Conservation (phyloP, 2,888 invertebrate species). For the Mamestra brassicae region DNA sequence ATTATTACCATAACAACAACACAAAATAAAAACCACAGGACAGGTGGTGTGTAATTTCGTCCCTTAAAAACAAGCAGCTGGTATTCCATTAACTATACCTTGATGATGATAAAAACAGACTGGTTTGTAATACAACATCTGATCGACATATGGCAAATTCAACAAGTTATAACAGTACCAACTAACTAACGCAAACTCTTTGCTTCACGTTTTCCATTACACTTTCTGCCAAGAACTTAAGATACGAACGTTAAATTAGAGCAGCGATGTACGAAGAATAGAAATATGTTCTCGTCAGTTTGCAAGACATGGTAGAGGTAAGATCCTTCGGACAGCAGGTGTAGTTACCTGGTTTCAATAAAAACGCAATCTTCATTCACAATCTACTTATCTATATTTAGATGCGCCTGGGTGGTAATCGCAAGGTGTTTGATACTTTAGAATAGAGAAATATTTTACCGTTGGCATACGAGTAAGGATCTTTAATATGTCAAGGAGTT, state of each 20-base stretch:
- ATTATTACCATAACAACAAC: neutral
- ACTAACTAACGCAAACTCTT: neutral
- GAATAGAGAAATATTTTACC: neutral
- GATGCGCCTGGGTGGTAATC: conserved; percentile 22
- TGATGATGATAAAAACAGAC: conserved; percentile 42
- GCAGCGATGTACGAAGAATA: conserved; percentile 23
- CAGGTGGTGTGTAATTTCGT: conserved; percentile 16
- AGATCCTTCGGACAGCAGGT: conserved; percentile 45
- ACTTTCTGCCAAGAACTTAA: neutral
- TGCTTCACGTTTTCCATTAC: conserved; percentile 5
- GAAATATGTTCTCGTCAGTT: neutral
- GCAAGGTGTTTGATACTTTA: conserved; percentile 23
- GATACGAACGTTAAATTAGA: too few species aligned
- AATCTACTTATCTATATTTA: conserved; percentile 6
- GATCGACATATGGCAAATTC: conserved; percentile 49
- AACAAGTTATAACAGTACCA: neutral
- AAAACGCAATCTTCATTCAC: conserved; percentile 50
- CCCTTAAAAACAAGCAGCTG: conserved; percentile 44
- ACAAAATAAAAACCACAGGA: neutral
- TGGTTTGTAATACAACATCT: conserved; percentile 53
- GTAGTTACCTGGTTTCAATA: conserved; percentile 57
- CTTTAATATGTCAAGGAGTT: neutral
- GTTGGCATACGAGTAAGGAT: neutral
- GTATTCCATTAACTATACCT: conserved; percentile 30
- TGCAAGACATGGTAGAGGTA: neutral